Conservation (phyloP, 92 coral and sea anemone species). For the Desmophyllum pertusum region DNA sequence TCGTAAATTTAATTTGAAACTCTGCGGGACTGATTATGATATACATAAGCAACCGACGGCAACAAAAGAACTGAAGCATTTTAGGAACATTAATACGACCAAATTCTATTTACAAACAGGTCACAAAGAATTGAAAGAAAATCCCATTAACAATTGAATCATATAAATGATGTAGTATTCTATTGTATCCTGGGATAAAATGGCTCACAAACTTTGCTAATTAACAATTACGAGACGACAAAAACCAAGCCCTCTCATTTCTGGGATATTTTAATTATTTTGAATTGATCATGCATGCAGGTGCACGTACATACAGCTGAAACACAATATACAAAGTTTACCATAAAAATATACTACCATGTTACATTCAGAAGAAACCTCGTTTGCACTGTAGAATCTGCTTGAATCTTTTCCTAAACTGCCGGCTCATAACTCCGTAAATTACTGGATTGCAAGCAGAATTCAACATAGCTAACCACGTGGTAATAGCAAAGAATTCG, state of each 20-base stretch:
- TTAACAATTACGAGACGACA: not conserved
- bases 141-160: not conserved
- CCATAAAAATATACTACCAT: not conserved
- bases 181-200: not conserved
- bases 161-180: not conserved
- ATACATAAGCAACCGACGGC: not conserved
- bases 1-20: slow-evolving; percentile 2
- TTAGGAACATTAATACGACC: not conserved
- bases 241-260: not conserved
- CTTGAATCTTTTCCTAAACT: slow-evolving; percentile 79
- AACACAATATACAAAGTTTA: not conserved
- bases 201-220: not conserved
- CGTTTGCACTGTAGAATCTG: slow-evolving; percentile 77
- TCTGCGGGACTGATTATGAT: not conserved
- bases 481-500: slow-evolving; percentile 78
- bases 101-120: not conserved
- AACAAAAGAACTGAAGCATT: slow-evolving; percentile 3
- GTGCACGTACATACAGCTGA: not conserved
- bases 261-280: not conserved
- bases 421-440: slow-evolving; percentile 88
- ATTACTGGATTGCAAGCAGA: slow-evolving; percentile 92
- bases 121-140: not conserved
- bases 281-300: not conserved
- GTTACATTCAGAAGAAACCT: slow-evolving; percentile 61
- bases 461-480: slow-evolving; percentile 91